Percentiles rank a stretch among this genome's conserved stretches.
Evolutionary conservation across 1,140 invertebrate species (phyloP).

Genomic region (Zaprionus ornatus): DNA sequence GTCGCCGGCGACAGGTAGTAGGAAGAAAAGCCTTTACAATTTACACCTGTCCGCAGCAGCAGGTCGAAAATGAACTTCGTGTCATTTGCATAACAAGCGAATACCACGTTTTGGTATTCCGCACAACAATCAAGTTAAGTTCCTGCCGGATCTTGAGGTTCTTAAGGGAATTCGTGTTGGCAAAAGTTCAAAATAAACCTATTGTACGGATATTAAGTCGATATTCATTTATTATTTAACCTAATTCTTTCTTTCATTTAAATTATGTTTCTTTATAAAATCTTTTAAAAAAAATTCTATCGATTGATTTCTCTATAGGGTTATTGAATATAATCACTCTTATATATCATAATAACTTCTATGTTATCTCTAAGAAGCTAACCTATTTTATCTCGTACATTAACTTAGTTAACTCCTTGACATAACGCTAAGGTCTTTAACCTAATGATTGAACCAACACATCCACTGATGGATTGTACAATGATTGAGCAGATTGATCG

Average conservation of each 20-base stretch:
- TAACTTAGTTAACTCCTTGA: background rate
- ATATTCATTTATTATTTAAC: too few relatives aligned
- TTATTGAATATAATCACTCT: too few relatives aligned
- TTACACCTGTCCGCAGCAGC: slow-evolving; percentile 40
- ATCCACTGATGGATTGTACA: background rate
- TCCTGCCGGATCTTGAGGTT: slow-evolving; percentile 17
- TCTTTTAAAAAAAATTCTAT: too few relatives aligned
- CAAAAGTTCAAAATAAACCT: background rate
- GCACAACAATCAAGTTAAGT: background rate
- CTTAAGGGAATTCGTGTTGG: background rate
- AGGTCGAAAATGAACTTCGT: slow-evolving; percentile 11
- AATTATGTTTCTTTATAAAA: too few relatives aligned
- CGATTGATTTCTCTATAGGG: too few relatives aligned
- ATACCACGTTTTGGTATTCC: slow-evolving; percentile 14
- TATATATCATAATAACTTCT: background rate
- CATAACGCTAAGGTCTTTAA: background rate
- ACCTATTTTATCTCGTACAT: background rate
- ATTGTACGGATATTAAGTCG: too few relatives aligned
- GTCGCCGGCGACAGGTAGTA: slow-evolving; percentile 13
- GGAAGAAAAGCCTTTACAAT: slow-evolving; percentile 32
- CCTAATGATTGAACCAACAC: background rate
- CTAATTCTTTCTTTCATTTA: too few relatives aligned
- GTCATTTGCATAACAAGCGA: slow-evolving; percentile 44
- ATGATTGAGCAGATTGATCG: background rate
- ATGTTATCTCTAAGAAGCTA: background rate